A percentile compares a stretch with the other conserved stretches of the same genome.
phyloP scores from a whole-genome alignment of 2,888 invertebrate genomes.

The Eupithecia abbreviata region DNA sequence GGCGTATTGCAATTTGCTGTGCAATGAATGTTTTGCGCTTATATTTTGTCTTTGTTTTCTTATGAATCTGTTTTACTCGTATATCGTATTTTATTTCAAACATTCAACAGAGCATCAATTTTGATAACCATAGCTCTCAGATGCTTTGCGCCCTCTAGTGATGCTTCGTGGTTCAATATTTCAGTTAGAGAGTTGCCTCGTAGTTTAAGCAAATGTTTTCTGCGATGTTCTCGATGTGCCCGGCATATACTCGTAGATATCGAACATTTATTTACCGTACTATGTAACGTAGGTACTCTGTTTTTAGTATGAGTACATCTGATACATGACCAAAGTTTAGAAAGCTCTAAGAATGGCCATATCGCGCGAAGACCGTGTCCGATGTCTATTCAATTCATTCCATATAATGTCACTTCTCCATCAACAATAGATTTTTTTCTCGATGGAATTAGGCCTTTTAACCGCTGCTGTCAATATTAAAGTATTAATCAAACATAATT shows the following conservation, averaged over 20 bases:
- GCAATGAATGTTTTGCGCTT: not conserved
- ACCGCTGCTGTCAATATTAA: too few relatives aligned
- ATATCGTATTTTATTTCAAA: not conserved
- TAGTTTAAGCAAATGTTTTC: conserved; percentile 27
- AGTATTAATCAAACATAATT: too few relatives aligned
- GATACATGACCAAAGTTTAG: too few relatives aligned
- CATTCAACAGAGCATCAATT: conserved; percentile 12
- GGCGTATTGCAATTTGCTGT: too few relatives aligned
- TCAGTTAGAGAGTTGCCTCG: conserved; percentile 23
- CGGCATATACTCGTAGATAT: conserved; percentile 13
- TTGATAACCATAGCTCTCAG: conserved; percentile 6
- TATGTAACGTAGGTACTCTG: too few relatives aligned
- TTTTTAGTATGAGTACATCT: too few relatives aligned
- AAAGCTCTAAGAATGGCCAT: too few relatives aligned
- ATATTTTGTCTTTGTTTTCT: not conserved
- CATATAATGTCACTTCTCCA: too few relatives aligned
- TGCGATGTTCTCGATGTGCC: conserved; percentile 18
- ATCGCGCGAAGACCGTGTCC: too few relatives aligned
- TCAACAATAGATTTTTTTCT: too few relatives aligned
- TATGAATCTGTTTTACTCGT: not conserved
- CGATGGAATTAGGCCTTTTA: too few relatives aligned
- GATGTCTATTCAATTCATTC: too few relatives aligned
- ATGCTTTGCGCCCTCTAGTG: conserved; percentile 10
- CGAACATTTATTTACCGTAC: conserved; percentile 12
- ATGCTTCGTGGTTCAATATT: conserved; percentile 27